These are phyloP conservation scores for Cephalophus harveyi DNA, from an alignment of 2,113 vertebrate species.

Conservation along the genomic window DNA sequence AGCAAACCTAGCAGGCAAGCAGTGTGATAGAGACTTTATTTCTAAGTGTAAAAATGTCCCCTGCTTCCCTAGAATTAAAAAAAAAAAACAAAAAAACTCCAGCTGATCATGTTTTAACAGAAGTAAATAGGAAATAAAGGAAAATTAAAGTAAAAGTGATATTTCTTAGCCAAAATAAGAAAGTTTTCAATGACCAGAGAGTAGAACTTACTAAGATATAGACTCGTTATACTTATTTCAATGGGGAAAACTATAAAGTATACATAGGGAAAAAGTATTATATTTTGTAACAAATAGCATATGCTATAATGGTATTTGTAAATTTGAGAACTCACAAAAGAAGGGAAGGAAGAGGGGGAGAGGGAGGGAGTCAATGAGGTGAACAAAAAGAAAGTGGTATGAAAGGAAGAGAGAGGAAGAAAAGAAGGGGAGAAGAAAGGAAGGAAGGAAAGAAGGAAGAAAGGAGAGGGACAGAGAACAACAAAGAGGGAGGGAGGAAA, in stretches of 20 bases:
- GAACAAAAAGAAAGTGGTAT: neutral
- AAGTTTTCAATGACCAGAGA: neutral
- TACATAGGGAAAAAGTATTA: neutral
- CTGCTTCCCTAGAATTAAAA: neutral
- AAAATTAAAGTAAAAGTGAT: neutral
- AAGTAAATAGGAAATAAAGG: neutral
- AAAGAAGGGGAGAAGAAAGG: too few species aligned
- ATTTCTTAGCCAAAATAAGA: neutral
- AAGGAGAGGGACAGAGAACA: neutral
- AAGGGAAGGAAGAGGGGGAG: neutral
- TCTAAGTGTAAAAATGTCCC: neutral
- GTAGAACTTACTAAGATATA: neutral
- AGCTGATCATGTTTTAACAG: neutral
- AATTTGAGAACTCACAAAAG: neutral
- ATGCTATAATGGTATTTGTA: neutral
- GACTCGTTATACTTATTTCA: neutral
- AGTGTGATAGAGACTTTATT: neutral
- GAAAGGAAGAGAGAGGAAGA: neutral
- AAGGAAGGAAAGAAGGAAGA: neutral
- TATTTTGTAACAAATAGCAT: neutral
- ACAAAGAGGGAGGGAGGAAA: neutral
- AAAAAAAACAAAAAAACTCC: neutral
- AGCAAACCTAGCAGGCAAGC: neutral
- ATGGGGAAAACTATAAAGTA: neutral
- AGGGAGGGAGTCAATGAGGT: too few species aligned